Evolutionary conservation across 2,113 vertebrate species (phyloP).

Genomic region (Tringa solitaria): DNA sequence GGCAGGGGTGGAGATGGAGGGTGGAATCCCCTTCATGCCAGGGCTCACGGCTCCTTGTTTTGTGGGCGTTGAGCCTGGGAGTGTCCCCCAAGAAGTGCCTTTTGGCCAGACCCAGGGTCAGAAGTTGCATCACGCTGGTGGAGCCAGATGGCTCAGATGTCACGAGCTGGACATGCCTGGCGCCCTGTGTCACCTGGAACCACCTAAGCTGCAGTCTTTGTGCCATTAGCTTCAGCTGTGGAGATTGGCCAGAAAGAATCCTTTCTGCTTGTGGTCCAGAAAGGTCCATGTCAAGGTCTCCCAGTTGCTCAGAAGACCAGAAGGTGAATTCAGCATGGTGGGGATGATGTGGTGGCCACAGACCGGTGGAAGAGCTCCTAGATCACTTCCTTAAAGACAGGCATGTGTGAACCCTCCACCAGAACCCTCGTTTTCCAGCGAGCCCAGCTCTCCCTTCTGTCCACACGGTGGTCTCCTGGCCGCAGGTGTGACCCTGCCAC

Average conservation of each 20-base stretch:
- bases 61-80: neutral
- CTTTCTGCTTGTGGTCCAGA: neutral
- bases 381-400: neutral
- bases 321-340: neutral
- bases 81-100: neutral
- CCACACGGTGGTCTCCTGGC: fast-evolving
- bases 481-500: neutral
- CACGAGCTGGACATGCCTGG: neutral
- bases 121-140: neutral
- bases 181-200: neutral
- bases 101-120: neutral
- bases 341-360: neutral
- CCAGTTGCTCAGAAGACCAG: neutral
- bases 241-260: neutral
- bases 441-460: neutral
- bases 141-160: neutral
- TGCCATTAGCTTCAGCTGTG: neutral
- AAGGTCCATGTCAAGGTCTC: neutral
- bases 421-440: neutral
- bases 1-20: neutral
- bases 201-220: neutral
- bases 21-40: neutral
- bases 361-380: neutral
- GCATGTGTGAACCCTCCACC: neutral
- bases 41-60: neutral